These are phyloP conservation scores for Malurus splendens DNA, from an alignment of 2,797 vertebrate genomes.

Conservation along the genomic window DNA sequence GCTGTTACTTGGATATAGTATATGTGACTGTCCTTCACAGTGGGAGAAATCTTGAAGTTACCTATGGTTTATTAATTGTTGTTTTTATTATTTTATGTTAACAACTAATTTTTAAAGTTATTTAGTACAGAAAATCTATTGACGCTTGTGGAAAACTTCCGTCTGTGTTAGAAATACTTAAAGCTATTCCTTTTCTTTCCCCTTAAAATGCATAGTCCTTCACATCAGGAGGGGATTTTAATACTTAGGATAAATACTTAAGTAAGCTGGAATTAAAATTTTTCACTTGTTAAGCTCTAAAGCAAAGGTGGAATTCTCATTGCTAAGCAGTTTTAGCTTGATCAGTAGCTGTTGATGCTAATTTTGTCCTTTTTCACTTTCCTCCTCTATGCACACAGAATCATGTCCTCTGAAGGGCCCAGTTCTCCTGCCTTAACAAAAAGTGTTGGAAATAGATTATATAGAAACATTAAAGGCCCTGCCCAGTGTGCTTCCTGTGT, in stretches of 20 bases:
- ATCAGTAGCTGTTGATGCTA: background rate
- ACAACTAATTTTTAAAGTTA: background rate
- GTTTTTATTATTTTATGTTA: background rate
- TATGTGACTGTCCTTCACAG: background rate
- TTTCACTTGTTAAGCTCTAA: background rate
- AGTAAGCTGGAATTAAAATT: background rate
- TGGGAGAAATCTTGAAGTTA: background rate
- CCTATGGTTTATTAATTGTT: background rate
- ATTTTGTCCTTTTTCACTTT: background rate
- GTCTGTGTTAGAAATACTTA: background rate
- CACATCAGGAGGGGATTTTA: background rate
- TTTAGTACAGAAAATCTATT: background rate
- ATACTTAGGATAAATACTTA: background rate
- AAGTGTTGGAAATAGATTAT: background rate
- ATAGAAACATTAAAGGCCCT: background rate
- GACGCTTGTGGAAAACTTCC: background rate
- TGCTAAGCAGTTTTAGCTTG: background rate
- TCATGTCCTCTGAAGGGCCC: fast-evolving
- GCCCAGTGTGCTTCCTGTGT: background rate
- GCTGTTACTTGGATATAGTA: background rate
- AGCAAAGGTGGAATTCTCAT: background rate
- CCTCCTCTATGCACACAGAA: fast-evolving
- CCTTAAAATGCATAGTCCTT: background rate
- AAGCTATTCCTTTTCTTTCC: background rate
- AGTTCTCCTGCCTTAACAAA: background rate